Evolutionary conservation across 2,113 vertebrate genomes (phyloP).

Genomic region (Trematocara stigmaticum): DNA sequence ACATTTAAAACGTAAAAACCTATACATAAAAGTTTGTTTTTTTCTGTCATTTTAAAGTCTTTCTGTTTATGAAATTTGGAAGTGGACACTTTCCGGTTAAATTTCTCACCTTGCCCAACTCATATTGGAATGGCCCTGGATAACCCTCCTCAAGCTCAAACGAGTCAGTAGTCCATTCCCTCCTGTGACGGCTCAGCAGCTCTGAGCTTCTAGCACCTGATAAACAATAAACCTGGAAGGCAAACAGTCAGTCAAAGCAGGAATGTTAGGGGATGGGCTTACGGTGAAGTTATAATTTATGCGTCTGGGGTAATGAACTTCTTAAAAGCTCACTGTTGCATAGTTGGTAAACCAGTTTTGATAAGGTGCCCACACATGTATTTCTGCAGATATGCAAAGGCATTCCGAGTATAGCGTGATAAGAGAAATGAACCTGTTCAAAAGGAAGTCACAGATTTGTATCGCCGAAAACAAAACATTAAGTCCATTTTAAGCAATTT

Average conservation of each 20-base stretch:
- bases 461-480: background rate
- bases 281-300: background rate
- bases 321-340: background rate
- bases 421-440: background rate
- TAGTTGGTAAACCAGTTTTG: background rate
- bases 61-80: background rate
- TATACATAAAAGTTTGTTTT: background rate
- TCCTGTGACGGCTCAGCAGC: conserved; percentile 26
- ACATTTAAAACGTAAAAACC: background rate
- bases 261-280: background rate
- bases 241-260: background rate
- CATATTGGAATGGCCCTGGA: conserved; percentile 59
- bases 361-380: background rate
- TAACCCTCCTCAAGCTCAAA: conserved; percentile 57
- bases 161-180: conserved; percentile 51
- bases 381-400: background rate
- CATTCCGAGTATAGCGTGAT: background rate
- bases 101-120: conserved; percentile 48
- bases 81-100: background rate
- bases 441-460: fast-evolving
- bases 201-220: background rate
- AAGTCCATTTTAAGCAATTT: too few relatives aligned
- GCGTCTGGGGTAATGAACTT: background rate
- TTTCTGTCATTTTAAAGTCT: background rate
- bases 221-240: conserved; percentile 19